Conservation (phyloP, 2,113 vertebrate species). For the Pygoscelis adeliae region DNA sequence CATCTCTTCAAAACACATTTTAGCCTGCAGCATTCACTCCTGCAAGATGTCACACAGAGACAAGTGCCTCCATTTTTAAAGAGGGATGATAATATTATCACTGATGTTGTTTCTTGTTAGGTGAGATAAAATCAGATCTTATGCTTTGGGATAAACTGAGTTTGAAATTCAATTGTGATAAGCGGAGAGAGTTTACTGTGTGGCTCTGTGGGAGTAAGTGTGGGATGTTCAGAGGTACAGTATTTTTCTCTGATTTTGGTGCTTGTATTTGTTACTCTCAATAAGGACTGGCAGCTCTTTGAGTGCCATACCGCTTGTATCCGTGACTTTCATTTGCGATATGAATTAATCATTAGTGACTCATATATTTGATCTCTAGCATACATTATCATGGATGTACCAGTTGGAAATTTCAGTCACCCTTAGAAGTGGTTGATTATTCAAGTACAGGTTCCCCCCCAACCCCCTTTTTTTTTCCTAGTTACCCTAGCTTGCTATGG, state of each 20-base stretch:
- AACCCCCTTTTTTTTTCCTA: not conserved
- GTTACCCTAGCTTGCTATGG: not conserved
- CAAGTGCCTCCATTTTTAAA: not conserved
- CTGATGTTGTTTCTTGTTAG: not conserved
- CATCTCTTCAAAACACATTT: not conserved
- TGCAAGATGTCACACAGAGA: not conserved
- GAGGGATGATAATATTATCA: not conserved
- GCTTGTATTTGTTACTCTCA: not conserved
- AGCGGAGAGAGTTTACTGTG: not conserved
- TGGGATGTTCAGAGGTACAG: not conserved
- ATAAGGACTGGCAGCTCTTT: not conserved
- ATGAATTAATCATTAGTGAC: not conserved
- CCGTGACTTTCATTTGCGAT: not conserved
- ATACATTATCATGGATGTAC: not conserved
- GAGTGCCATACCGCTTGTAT: not conserved
- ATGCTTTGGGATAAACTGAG: not conserved
- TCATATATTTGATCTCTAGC: not conserved
- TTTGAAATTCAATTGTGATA: not conserved
- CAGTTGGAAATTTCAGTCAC: not conserved
- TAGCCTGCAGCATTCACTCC: not conserved
- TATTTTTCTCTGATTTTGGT: not conserved
- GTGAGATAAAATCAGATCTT: not conserved
- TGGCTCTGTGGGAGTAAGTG: not conserved
- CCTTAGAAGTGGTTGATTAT: not conserved
- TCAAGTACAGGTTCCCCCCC: not conserved